These are phyloP conservation scores for Bellardia pandia DNA, from an alignment of 2,888 invertebrate genomes.

Conservation along the genomic window DNA sequence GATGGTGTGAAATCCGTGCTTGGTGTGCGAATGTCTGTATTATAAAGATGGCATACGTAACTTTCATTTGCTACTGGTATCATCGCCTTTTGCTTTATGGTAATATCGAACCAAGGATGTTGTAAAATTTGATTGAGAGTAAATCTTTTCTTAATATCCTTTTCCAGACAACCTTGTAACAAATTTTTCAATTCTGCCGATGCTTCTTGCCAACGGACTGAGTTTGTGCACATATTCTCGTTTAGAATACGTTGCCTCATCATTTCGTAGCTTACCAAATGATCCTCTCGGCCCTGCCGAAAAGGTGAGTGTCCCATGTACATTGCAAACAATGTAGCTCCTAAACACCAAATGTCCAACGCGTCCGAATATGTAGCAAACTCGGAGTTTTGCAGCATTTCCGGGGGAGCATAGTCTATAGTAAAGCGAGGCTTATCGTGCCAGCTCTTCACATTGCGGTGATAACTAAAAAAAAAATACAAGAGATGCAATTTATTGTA, in stretches of 20 bases:
- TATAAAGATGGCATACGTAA: slow-evolving; percentile 6
- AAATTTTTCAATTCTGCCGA: slow-evolving; percentile 77
- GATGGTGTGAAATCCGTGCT: background rate
- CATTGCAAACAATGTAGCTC: slow-evolving; percentile 91
- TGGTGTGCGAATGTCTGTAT: background rate
- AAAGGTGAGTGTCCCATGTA: slow-evolving; percentile 95
- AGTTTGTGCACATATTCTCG: slow-evolving; percentile 79
- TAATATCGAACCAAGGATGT: slow-evolving; percentile 84
- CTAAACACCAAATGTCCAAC: slow-evolving; percentile 98
- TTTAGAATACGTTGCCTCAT: slow-evolving; percentile 78
- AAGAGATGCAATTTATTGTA: slow-evolving; percentile 64
- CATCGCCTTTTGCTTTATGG: slow-evolving; percentile 41
- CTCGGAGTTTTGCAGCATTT: slow-evolving; percentile 87
- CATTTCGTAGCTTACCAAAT: slow-evolving; percentile 73
- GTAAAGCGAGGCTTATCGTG: slow-evolving; percentile 93
- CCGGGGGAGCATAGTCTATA: slow-evolving; percentile 94
- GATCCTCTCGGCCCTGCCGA: slow-evolving; percentile 78
- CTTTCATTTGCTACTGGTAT: background rate
- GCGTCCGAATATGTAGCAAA: slow-evolving; percentile 90
- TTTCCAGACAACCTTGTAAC: slow-evolving; percentile 78
- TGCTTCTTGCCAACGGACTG: slow-evolving; percentile 78
- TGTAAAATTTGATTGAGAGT: slow-evolving; percentile 80
- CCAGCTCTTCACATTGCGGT: slow-evolving; percentile 76
- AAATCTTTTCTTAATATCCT: slow-evolving; percentile 78
- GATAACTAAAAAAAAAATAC: slow-evolving; percentile 42